A percentile compares a stretch with the other conserved stretches of the same genome.
Evolutionary conservation across 2,888 invertebrate species (phyloP).

Genomic region (Philereme vetulata): DNA sequence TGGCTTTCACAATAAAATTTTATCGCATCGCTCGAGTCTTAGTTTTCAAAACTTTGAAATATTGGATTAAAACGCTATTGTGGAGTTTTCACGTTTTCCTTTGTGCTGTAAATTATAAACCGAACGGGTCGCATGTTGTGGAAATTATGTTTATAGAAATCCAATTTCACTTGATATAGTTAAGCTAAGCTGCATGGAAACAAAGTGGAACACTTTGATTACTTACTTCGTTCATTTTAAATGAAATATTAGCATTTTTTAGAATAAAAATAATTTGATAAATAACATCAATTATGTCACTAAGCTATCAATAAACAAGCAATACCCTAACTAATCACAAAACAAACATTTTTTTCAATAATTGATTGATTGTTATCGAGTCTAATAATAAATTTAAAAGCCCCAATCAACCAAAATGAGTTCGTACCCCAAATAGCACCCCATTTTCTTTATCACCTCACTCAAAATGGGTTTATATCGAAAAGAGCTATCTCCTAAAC

Average conservation of each 20-base stretch:
- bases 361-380: conserved; percentile 1
- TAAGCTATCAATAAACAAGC: too few relatives aligned
- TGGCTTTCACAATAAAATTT: conserved; percentile 35
- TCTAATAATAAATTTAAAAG: conserved; percentile 4
- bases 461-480: conserved; percentile 25
- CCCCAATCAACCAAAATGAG: neutral
- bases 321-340: too few relatives aligned
- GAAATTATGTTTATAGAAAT: neutral
- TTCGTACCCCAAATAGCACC: conserved; percentile 1
- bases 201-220: too few relatives aligned
- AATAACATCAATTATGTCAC: too few relatives aligned
- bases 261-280: too few relatives aligned
- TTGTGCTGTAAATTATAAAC: conserved; percentile 13
- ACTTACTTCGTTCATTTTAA: too few relatives aligned
- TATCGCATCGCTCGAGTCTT: conserved; percentile 28
- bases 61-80: conserved; percentile 34
- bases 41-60: conserved; percentile 34
- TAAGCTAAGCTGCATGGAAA: too few relatives aligned
- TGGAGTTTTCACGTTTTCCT: conserved; percentile 21
- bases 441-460: conserved; percentile 14
- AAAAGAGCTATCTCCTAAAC: conserved; percentile 19
- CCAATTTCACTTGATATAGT: too few relatives aligned
- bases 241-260: too few relatives aligned
- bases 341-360: neutral
- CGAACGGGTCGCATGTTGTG: neutral